Evolutionary conservation across 2,888 invertebrate genomes (phyloP).

Genomic region (Ochropleura leucogaster): DNA sequence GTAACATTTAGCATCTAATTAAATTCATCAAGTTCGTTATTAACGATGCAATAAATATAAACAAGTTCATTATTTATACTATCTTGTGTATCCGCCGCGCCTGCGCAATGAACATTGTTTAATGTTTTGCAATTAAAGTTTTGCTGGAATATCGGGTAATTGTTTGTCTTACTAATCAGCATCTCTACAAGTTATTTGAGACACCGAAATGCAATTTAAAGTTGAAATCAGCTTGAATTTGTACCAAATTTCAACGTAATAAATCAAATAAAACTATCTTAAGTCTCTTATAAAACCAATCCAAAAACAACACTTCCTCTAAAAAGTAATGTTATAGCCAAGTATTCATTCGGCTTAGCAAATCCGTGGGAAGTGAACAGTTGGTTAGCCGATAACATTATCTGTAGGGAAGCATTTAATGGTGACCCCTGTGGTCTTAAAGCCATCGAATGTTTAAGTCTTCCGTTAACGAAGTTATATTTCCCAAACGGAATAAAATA

Average conservation of each 20-base stretch:
- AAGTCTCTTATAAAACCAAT: not conserved
- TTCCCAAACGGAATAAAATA: slow-evolving; percentile 38
- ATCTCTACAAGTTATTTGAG: slow-evolving; percentile 32
- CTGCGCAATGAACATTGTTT: slow-evolving; percentile 64
- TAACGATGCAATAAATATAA: slow-evolving; percentile 67
- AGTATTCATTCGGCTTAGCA: slow-evolving; percentile 14
- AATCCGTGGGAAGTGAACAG: slow-evolving; percentile 54
- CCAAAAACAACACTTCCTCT: not conserved
- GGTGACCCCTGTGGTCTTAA: slow-evolving; percentile 55
- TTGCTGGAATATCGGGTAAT: slow-evolving; percentile 49
- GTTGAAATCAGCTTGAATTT: not conserved
- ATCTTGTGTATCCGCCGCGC: slow-evolving; percentile 65
- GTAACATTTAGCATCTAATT: slow-evolving; percentile 67
- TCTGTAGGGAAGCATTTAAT: slow-evolving; percentile 58
- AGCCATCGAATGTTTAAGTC: slow-evolving; percentile 23
- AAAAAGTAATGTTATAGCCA: slow-evolving; percentile 4
- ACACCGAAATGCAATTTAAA: not conserved
- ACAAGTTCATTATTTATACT: slow-evolving; percentile 69
- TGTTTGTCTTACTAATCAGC: slow-evolving; percentile 49
- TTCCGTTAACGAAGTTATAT: slow-evolving; percentile 46
- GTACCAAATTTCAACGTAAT: not conserved
- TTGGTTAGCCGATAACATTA: slow-evolving; percentile 33
- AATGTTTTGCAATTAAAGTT: slow-evolving; percentile 55
- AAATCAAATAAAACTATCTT: too few relatives aligned
- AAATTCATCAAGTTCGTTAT: slow-evolving; percentile 67